phyloP scores from a whole-genome alignment of 2,797 vertebrate species.

The Syngnathus acus region DNA sequence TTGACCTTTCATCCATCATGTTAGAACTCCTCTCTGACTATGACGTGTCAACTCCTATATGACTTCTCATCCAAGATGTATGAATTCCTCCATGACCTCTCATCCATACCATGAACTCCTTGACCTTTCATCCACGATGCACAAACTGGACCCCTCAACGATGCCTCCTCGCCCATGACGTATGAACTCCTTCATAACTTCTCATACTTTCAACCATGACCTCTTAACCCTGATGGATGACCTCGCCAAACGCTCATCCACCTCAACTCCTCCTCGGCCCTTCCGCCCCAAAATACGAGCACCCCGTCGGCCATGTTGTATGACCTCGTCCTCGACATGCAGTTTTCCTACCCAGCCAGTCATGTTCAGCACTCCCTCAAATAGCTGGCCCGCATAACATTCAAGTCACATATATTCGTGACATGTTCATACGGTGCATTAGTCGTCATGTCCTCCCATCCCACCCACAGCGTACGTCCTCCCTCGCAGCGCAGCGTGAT shows the following conservation, averaged over 20 bases:
- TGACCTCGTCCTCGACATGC: slow-evolving; percentile 19
- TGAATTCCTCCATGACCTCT: slow-evolving; percentile 24
- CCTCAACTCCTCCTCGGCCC: neutral
- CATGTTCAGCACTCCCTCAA: slow-evolving; percentile 40
- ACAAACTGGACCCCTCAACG: neutral
- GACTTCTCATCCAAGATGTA: neutral
- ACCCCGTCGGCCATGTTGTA: neutral
- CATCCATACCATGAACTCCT: neutral
- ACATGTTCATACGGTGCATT: slow-evolving; percentile 38
- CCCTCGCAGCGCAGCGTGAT: slow-evolving; percentile 53
- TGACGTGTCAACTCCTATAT: neutral
- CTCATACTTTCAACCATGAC: no score
- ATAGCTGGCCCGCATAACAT: slow-evolving; percentile 13
- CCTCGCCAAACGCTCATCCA: neutral
- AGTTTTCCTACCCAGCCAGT: slow-evolving; percentile 29
- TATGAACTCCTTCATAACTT: neutral
- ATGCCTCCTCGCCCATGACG: neutral
- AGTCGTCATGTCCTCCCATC: slow-evolving; percentile 39
- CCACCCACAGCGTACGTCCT: slow-evolving; percentile 60
- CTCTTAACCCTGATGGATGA: neutral
- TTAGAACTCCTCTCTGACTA: neutral
- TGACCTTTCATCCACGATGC: neutral
- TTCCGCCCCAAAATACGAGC: neutral
- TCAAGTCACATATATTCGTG: slow-evolving; percentile 20
- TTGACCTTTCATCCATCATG: neutral